A percentile compares a stretch with the other conserved stretches of the same genome.
phyloP scores from a whole-genome alignment of 2,113 vertebrate genomes.

The Arizona elegans region DNA sequence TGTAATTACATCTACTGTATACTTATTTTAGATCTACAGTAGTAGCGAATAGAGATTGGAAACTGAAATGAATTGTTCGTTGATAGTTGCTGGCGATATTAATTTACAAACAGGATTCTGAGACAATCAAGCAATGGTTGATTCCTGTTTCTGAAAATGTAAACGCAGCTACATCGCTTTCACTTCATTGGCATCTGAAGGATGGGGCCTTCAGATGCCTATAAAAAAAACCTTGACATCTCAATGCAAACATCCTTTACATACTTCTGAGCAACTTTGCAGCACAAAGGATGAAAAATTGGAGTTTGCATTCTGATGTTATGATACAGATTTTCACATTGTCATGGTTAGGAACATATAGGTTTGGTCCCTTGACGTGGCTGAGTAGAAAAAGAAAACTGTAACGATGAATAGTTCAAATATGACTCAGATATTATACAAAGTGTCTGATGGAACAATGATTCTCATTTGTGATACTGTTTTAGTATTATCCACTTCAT shows the following conservation, averaged over 20 bases:
- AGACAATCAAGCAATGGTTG: not conserved
- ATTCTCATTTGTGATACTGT: not conserved
- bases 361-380: not conserved
- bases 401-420: not conserved
- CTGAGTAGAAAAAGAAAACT: not conserved
- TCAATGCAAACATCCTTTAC: not conserved
- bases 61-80: not conserved
- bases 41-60: not conserved
- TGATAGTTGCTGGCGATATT: not conserved
- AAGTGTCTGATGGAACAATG: not conserved
- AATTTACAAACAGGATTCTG: not conserved
- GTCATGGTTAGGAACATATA: not conserved
- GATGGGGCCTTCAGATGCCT: not conserved
- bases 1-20: not conserved
- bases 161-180: not conserved
- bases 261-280: not conserved
- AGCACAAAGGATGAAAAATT: not conserved
- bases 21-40: not conserved
- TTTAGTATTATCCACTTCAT: not conserved
- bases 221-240: not conserved
- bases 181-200: not conserved
- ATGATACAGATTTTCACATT: not conserved
- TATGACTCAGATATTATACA: not conserved
- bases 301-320: not conserved
- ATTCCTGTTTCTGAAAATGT: not conserved